Base-by-base conservation (phyloP, 2,113 vertebrate species). In the Pao palembangensis region DNA sequence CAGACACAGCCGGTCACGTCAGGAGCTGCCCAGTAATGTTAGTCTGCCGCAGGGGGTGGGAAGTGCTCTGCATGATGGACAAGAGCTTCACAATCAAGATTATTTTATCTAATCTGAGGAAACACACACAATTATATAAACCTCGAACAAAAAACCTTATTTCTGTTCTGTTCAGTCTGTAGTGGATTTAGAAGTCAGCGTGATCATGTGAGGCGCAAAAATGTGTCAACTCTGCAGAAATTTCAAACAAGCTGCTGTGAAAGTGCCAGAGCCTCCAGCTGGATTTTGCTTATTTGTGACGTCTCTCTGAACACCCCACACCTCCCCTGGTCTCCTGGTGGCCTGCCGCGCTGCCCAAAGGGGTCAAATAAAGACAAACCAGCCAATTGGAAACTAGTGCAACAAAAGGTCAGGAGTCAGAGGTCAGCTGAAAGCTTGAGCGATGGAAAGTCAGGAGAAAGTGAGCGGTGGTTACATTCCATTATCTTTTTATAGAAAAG, bases 391-490 rank as follows among this genome's bases (percentile, higher is more conserved):
- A 58, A 66, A 68, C 60, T 41, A 38, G 79, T 68, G 84, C 70
- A 85, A 48, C 75, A 62, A 69, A 71, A 86, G 84, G 82, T 88
- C 78, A 76, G 65, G 69, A 68, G 79, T 76, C 81, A 73, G 3
- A 75, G 84, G 82, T 81, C 82, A 66, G 41, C 8, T 41, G 64
- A 57, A 74, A 71, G 66, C 62, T 48, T 71, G 78, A 79, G 67
- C 53, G 51, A 73, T 76, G 76, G 76, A 82, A 75, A 75, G 71
- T 78, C 72, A 69, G 69, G 67, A 77, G 18, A 49, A 38, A 69
- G 25, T 31, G 60, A 21, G 68, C 11, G 41, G 13, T 43, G 50
- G 52, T 66, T 51, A 13, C 56, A 78, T 67, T 67, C 69, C 31
- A 38, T 58, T n/a, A 55, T 70, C 66, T 62, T 55, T 78, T 69